Percentiles rank a stretch among this genome's conserved stretches.
Conservation (phyloP, 2,888 invertebrate species). For the Scaptomyza parva region DNA sequence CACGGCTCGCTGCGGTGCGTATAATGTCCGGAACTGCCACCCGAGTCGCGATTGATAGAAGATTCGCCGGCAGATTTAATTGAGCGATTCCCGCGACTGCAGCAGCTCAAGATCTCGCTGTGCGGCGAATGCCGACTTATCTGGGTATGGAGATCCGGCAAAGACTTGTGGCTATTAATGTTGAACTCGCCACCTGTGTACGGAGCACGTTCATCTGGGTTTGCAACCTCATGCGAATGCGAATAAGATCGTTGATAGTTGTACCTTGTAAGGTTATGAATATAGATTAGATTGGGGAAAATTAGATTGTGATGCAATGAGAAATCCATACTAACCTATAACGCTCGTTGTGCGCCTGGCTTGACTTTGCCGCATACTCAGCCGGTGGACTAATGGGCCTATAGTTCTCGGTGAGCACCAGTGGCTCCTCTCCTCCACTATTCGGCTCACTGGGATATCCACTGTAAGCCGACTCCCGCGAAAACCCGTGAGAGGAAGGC, state of each 20-base stretch:
- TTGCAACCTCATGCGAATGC: conserved; percentile 88
- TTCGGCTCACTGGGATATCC: conserved; percentile 64
- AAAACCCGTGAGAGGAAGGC: conserved; percentile 82
- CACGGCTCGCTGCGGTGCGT: conserved; percentile 92
- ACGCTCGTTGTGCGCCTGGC: conserved; percentile 80
- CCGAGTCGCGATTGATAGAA: conserved; percentile 91
- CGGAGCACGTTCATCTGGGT: conserved; percentile 86
- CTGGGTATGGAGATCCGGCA: conserved; percentile 91
- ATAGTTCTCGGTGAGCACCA: conserved; percentile 85
- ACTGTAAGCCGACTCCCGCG: conserved; percentile 78
- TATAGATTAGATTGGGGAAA: neutral
- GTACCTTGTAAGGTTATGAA: conserved; percentile 63
- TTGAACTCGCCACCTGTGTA: conserved; percentile 85
- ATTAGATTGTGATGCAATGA: too few species aligned
- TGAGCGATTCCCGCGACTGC: conserved; percentile 85
- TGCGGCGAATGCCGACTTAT: conserved; percentile 85
- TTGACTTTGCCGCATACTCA: conserved; percentile 87
- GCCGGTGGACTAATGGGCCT: conserved; percentile 90
- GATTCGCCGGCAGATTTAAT: conserved; percentile 87
- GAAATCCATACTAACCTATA: conserved; percentile 70
- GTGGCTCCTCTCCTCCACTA: conserved; percentile 79
- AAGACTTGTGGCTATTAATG: conserved; percentile 91
- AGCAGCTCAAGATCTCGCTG: conserved; percentile 85
- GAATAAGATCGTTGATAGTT: conserved; percentile 87
- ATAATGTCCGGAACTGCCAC: conserved; percentile 93